A percentile compares a stretch with the other conserved stretches of the same genome.
Evolutionary conservation across 1,140 invertebrate species (phyloP).

Genomic region (Lethrus apterus): DNA sequence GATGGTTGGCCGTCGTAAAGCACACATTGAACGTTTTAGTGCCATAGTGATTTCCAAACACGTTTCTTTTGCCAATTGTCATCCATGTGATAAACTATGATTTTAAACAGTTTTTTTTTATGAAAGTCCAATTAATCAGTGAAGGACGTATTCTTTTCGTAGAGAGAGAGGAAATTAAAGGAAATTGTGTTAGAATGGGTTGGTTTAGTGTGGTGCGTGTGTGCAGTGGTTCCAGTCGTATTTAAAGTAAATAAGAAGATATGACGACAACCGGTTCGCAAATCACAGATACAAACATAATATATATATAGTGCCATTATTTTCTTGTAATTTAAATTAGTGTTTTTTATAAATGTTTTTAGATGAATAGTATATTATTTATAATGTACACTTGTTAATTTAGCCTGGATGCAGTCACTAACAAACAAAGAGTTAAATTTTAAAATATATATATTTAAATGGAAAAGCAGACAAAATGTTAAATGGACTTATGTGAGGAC

Average conservation of each 20-base stretch:
- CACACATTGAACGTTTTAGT: slow-evolving; percentile 24
- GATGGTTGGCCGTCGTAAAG: slow-evolving; percentile 82
- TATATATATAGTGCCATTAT: slow-evolving; percentile 40
- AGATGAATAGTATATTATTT: slow-evolving; percentile 39
- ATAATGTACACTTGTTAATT: slow-evolving; percentile 42
- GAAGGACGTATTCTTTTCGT: too few species aligned
- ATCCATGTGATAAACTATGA: slow-evolving; percentile 41
- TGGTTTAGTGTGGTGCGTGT: slow-evolving; percentile 30
- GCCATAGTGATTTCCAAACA: slow-evolving; percentile 37
- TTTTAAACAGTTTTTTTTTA: slow-evolving; percentile 3
- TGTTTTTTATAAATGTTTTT: slow-evolving; percentile 41
- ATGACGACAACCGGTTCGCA: neutral
- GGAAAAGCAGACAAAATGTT: neutral
- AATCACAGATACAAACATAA: slow-evolving; percentile 24
- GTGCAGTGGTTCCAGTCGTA: slow-evolving; percentile 22
- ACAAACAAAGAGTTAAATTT: slow-evolving; percentile 18
- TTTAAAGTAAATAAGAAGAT: neutral
- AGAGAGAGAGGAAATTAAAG: too few species aligned
- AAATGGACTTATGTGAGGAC: slow-evolving; percentile 11
- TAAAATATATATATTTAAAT: neutral
- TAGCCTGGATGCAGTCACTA: slow-evolving; percentile 39
- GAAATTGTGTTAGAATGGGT: slow-evolving; percentile 30
- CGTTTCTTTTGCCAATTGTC: slow-evolving; percentile 38
- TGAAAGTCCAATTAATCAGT: slow-evolving; percentile 4
- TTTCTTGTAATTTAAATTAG: slow-evolving; percentile 39